Base-by-base conservation (phyloP, 2,888 invertebrate genomes). In the Nomada lathburiana region DNA sequence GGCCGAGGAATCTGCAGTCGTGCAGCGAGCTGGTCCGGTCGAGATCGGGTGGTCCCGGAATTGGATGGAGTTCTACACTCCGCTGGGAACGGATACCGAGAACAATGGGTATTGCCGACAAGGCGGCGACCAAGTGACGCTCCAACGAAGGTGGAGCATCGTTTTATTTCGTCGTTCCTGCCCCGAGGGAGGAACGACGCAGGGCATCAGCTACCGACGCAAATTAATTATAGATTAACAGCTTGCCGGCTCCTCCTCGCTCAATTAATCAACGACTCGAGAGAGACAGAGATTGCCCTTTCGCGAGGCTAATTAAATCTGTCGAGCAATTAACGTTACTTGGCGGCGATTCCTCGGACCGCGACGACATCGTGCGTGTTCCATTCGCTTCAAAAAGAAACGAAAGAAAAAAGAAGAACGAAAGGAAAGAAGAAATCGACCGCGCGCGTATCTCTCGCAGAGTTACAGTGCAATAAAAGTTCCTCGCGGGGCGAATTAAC, bases 181-280 rank as follows among this genome's bases (percentile, higher is more conserved):
- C 47, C 47, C 29, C 16, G 16, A 36, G 53, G 11, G 55, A 36
- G 67, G 18, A 53, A 26, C 55, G 60, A 16, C 20, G 50, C 20
- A 18, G 50, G 52, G 65, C 75, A 75, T 82, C 70, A 80, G 69
- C 81, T 53, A 75, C 64, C 60, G 82, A 74, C 69, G 81, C 82
- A 74, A 81, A 82, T 82, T 81, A 82, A 81, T 81, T 82, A 82
- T 82, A 69, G 75, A 82, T 80, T 80, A 80, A 80, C 72, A 73
- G 68, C 78, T 78, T 78, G 75, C 62, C 50, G 62, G 20, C 73
- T 50, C 57, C 67, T 80, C 73, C 57, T 55, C 63, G 73, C 57
- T 73, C 80, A 53, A 72, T 72, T 80, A 80, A 80, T 80, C 80
- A 80, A 73, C 67, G 81, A 80, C 67, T 68, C 67, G 62, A 29